Conservation (phyloP, 2,888 invertebrate species). For the Eilema griseolum region DNA sequence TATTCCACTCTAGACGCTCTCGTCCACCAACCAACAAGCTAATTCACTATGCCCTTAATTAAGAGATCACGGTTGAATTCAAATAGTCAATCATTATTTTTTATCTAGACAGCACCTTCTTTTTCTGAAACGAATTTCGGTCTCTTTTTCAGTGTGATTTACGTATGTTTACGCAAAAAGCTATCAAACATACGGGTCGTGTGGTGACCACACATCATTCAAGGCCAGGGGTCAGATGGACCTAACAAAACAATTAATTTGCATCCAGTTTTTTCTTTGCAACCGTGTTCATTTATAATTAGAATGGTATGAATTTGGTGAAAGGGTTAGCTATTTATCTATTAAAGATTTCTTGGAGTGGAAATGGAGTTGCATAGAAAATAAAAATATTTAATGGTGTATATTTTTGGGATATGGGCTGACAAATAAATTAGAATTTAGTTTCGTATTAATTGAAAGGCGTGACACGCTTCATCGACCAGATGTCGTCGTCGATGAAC, state of each 20-base stretch:
- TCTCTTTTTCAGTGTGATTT: background rate
- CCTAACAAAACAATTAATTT: constrained; percentile 47
- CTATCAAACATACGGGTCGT: constrained; percentile 38
- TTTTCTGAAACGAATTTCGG: background rate
- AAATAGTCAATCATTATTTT: no score
- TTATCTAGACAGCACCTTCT: background rate
- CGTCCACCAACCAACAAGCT: no score
- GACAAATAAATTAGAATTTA: no score
- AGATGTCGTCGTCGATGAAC: no score
- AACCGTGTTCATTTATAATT: constrained; percentile 49
- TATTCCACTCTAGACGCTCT: no score
- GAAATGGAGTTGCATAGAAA: background rate
- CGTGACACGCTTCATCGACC: no score
- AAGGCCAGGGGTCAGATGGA: constrained; percentile 37
- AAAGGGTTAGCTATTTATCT: constrained; percentile 29
- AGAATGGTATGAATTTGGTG: constrained; percentile 29
- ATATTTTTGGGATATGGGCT: background rate
- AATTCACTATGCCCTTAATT: no score
- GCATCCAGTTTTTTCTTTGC: constrained; percentile 49
- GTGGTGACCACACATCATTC: constrained; percentile 38
- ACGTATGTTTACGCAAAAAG: constrained; percentile 29
- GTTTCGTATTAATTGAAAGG: no score
- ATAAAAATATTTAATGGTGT: background rate
- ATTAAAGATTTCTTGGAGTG: background rate
- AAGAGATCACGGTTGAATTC: no score